Evolutionary conservation across 2,797 vertebrate genomes (phyloP), one percentile per base, ranked within the genome.

Genomic region (Vireo griseus): DNA sequence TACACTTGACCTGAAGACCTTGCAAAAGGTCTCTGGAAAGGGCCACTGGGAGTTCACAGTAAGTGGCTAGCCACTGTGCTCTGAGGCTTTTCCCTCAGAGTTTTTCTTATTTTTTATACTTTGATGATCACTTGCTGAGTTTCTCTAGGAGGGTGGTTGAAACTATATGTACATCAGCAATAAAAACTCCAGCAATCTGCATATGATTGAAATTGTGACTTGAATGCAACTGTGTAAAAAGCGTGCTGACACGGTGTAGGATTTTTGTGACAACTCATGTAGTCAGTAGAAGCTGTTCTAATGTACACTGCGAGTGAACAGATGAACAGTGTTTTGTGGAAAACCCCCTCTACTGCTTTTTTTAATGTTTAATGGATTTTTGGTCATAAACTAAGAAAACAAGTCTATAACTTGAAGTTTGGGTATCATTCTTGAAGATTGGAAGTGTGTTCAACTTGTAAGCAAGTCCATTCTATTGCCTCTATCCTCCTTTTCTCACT

Each of bases 161-260:
- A 98, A 98, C 98, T 98, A 94, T 97, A 97, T 97, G 98, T 83
- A 6, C 98, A 97, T 98, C 98, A 98, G 97, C 97, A 98, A 97
- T 97, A 97, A 98, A 98, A 98, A 97, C 97, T 98, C 83, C 87
- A 97, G 92, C 95, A 93, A 96, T 96, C 98, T 66, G 57, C 63
- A 25, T 88, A 16, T 7, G 58, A 61, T 77, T 90, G 68, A 83
- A 80, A n/a, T 50, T 16, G 31, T 31, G 45, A 57, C 52, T 81
- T 4, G 5, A 88, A 77, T 47, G 47, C 20, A 39, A 2, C 35
- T 67, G 50, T 40, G n/a, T 59, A 54, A 58, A 74, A 84, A 68
- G 21, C 58, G 31, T 42, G 55, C 63, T 85, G 65, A 48, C 12
- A 11, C 0, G 1, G 17, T 35, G 28, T 67, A 58, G 19, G 50